Evolutionary conservation across 1,140 invertebrate genomes (phyloP), one percentile per base, ranked within the genome.

Genomic region (Lepidotrigona ventralis): DNA sequence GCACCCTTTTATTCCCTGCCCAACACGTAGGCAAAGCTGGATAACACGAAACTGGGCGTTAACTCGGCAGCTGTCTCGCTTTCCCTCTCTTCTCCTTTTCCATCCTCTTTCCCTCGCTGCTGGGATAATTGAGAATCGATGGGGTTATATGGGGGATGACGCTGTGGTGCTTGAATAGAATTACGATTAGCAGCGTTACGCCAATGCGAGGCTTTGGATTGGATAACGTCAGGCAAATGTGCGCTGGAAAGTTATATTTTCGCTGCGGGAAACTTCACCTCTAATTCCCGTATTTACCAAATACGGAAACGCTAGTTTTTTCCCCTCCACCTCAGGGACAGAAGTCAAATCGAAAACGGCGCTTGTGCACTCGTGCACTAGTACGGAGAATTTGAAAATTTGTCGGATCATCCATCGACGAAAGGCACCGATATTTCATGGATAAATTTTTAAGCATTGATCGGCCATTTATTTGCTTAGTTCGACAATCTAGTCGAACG

Each of bases 91-190:
- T 1, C 46, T 23, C n/a, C n/a, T 14, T 76, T 46, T 51, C 73
- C 21, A 14, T 60, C 39, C 63, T 75, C 60, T 58, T 58, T 73
- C 54, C 29, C 53, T 66, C 33, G 33, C 63, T 46, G n/a, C 23
- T 19, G 75, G 75, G 83, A 90, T 92, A 91, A 92, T 91, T 89
- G 90, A 91, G 85, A 91, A 92, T 91, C 89, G 87, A 92, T 92
- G 84, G 71, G 53, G 79, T 87, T 91, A 89, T 85, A 86, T 74
- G 58, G 81, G 81, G 83, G 75, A 84, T 89, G 85, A 87, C 87
- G 79, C 88, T 39, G 58, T 53, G 81, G 63, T 73, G 72, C 76
- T 86, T 66, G 75, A 92, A 91, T 92, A 87, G 87, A 91, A 91
- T 92, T 91, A 91, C 88, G 80, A 91, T 90, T 91, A 90, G 81